These are phyloP conservation scores for Scolopax mira DNA, from an alignment of 2,113 vertebrate genomes.

Conservation along the genomic window DNA sequence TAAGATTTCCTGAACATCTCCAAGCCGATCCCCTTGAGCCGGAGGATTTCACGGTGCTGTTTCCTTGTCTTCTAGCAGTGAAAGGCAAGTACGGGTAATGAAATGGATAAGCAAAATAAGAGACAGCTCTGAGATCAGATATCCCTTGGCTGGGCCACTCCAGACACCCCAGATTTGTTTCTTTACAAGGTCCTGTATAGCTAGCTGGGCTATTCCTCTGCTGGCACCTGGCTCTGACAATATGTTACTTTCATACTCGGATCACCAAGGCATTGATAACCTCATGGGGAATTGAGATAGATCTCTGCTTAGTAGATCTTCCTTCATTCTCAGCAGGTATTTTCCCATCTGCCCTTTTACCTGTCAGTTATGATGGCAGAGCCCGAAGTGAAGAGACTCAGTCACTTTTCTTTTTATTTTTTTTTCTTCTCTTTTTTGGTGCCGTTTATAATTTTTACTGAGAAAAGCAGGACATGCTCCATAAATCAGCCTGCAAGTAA, in stretches of 20 bases:
- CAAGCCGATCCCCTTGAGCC: background rate
- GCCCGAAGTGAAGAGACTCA: background rate
- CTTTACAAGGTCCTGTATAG: background rate
- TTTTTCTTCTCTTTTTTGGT: background rate
- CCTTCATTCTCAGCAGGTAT: conserved; percentile 37
- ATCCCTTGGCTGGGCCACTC: background rate
- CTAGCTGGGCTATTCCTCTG: background rate
- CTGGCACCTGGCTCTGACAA: background rate
- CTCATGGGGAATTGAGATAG: background rate
- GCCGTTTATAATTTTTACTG: conserved; percentile 39
- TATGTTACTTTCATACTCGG: background rate
- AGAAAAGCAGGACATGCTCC: conserved; percentile 5
- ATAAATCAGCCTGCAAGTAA: conserved; percentile 57
- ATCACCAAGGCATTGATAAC: conserved; percentile 31
- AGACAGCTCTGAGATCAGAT: background rate
- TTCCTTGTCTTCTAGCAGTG: background rate
- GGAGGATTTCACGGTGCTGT: conserved; percentile 8
- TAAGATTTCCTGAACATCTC: conserved; percentile 1
- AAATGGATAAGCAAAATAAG: conserved; percentile 21
- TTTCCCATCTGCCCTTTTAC: conserved; percentile 21
- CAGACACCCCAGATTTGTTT: background rate
- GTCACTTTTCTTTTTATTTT: background rate
- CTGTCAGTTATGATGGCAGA: background rate
- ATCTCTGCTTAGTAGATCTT: conserved; percentile 19
- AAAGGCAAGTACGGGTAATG: background rate